Conservation (phyloP, 2,888 invertebrate genomes). For the Spodoptera littoralis region DNA sequence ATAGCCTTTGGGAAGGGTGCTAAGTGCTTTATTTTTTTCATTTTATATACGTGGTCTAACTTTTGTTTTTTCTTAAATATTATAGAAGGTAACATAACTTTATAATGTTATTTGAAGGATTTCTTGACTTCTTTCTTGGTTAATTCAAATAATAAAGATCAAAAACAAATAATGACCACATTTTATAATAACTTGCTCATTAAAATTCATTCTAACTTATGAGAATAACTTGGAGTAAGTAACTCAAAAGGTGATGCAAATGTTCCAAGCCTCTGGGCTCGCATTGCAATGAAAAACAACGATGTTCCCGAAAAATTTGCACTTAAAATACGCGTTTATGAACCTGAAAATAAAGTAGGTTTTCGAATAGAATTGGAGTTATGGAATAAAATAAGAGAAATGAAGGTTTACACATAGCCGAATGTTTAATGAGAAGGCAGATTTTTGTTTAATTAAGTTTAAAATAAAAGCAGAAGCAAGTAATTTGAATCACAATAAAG, state of each 20-base stretch:
- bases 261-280: constrained; percentile 1
- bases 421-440: constrained; percentile 65
- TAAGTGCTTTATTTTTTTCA: no score
- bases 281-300: constrained; percentile 4
- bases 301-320: background rate
- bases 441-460: constrained; percentile 66
- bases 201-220: constrained; percentile 1
- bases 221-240: constrained; percentile 12
- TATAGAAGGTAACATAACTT: no score
- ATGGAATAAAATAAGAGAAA: constrained; percentile 35
- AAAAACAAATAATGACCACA: constrained; percentile 1
- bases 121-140: no score
- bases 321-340: constrained; percentile 12
- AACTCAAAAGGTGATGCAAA: constrained; percentile 23
- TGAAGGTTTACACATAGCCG: constrained; percentile 46
- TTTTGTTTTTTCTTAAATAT: no score
- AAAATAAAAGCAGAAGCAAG: constrained; percentile 57
- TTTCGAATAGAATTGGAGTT: constrained; percentile 14
- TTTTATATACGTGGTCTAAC: no score
- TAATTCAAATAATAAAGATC: constrained; percentile 7
- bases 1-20: background rate
- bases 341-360: constrained; percentile 3
- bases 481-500: constrained; percentile 63
- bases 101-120: no score
- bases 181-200: constrained; percentile 20